Evolutionary conservation across 2,888 invertebrate genomes (phyloP).

Genomic region (Agonopterix subpropinquella): DNA sequence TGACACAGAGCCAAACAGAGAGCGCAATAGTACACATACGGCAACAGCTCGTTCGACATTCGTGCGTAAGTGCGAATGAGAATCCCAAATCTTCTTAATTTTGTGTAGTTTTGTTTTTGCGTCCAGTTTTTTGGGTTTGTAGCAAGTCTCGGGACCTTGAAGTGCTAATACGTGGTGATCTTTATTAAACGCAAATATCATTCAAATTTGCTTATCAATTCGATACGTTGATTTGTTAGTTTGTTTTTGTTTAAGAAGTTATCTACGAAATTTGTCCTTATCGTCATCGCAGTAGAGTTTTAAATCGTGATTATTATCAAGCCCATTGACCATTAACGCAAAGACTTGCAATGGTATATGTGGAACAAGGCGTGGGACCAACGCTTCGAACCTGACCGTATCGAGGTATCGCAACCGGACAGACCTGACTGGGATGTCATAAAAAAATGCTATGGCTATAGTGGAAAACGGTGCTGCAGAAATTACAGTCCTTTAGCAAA

Average conservation of each 20-base stretch:
- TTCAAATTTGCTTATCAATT: slow-evolving; percentile 10
- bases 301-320: slow-evolving; percentile 26
- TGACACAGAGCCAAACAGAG: slow-evolving; percentile 35
- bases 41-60: slow-evolving; percentile 53
- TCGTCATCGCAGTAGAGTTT: slow-evolving; percentile 9
- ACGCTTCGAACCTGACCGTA: slow-evolving; percentile 64
- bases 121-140: slow-evolving; percentile 27
- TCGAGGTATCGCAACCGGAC: slow-evolving; percentile 71
- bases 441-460: slow-evolving; percentile 37
- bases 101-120: slow-evolving; percentile 45
- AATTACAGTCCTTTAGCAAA: slow-evolving; percentile 7
- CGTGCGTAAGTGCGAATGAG: slow-evolving; percentile 69
- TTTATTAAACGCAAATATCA: slow-evolving; percentile 17
- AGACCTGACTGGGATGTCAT: slow-evolving; percentile 51
- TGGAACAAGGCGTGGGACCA: slow-evolving; percentile 62
- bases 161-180: slow-evolving; percentile 18
- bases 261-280: slow-evolving; percentile 5
- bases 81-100: slow-evolving; percentile 67
- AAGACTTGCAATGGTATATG: slow-evolving; percentile 39
- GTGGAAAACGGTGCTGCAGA: slow-evolving; percentile 45
- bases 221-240: neutral
- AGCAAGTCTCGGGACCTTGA: slow-evolving; percentile 32
- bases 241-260: neutral
- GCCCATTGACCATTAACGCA: slow-evolving; percentile 34
- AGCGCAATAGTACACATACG: slow-evolving; percentile 40